Evolutionary conservation across 1,140 invertebrate genomes (phyloP), one percentile per base, ranked within the genome.

Genomic region (Heliconius hewitsoni): DNA sequence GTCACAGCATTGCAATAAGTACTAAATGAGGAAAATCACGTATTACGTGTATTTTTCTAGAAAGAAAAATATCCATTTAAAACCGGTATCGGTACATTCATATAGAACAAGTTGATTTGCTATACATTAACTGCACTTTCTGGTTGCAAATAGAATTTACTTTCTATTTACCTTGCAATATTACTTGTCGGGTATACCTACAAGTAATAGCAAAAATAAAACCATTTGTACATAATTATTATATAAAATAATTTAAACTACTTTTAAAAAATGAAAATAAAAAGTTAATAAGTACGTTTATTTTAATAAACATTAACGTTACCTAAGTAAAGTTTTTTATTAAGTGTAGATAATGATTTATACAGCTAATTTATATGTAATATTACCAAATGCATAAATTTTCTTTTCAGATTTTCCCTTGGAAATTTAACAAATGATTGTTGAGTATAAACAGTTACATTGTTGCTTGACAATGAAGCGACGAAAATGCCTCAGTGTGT

Each of bases 401-500:
- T 66, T 30, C 60, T 30, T 66, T 66, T 66, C 60, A 66, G 60
- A 16, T 30, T 30, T 66, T 66, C 27, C 60, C 9, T 66, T 66
- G 23, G 60, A 66, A 66, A 66, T 8, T 23, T 30, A 66, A 30
- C 60, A 66, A 66, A 66, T 66, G 60, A 72, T 72, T 42, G 71
- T 72, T 72, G 37, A 72, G 1, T 16, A 39, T n/a, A 72, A 72
- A 39, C 30, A 39, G 71, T 9, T 39, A n/a, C 37, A 72, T 72
- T 72, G 76, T 46, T 55, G 72, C 37, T 34, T 60, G 82, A 89
- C 72, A 73, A 89, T 88, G 87, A 82, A 72, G 83, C 77, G 60
- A 74, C 52, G 66, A 85, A 82, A 77, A 89, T 89, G 88, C 77
- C 76, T 78, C 60, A n/a, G 60, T 81, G 76, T 66, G 74, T 78